Percentiles rank a stretch among this genome's conserved stretches.
These are phyloP conservation scores for Hermetia illucens DNA, from an alignment of 1,140 invertebrate species.

Conservation along the genomic window DNA sequence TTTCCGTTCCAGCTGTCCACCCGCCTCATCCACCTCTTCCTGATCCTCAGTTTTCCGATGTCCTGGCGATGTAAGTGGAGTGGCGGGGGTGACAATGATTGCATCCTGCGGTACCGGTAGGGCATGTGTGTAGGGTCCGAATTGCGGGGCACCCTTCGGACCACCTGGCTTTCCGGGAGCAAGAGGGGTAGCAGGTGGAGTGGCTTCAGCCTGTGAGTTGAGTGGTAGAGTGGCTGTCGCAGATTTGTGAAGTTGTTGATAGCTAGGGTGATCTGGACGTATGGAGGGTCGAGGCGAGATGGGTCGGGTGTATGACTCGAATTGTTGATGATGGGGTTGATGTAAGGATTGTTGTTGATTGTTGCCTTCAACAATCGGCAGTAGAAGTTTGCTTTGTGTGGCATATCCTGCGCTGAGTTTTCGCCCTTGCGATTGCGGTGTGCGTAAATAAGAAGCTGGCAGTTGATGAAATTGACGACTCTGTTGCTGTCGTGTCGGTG, in stretches of 20 bases:
- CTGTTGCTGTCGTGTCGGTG: constrained; percentile 27
- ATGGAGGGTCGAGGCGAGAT: neutral
- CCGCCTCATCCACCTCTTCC: constrained; percentile 12
- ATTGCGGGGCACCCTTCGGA: too few species aligned
- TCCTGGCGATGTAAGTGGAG: constrained; percentile 28
- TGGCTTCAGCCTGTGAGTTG: constrained; percentile 22
- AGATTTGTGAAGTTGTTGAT: constrained; percentile 17
- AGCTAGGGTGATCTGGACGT: constrained; percentile 4
- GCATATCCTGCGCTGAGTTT: constrained; percentile 29
- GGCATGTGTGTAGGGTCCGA: neutral
- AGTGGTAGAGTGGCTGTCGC: constrained; percentile 27
- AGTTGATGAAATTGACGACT: constrained; percentile 40
- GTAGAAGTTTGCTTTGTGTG: constrained; percentile 26
- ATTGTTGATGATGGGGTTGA: constrained; percentile 7
- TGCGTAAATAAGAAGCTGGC: constrained; percentile 29
- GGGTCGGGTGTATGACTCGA: neutral
- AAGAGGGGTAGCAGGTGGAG: constrained; percentile 20
- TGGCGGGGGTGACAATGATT: constrained; percentile 31
- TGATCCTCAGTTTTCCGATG: constrained; percentile 17
- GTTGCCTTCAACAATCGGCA: constrained; percentile 25
- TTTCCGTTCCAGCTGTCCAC: constrained; percentile 24
- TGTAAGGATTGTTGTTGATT: constrained; percentile 23
- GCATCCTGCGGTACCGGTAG: constrained; percentile 21
- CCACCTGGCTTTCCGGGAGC: constrained; percentile 11
- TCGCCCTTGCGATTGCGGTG: constrained; percentile 22